Evolutionary conservation across 2,888 invertebrate species (phyloP).

Genomic region (Cheilosia vulpina): DNA sequence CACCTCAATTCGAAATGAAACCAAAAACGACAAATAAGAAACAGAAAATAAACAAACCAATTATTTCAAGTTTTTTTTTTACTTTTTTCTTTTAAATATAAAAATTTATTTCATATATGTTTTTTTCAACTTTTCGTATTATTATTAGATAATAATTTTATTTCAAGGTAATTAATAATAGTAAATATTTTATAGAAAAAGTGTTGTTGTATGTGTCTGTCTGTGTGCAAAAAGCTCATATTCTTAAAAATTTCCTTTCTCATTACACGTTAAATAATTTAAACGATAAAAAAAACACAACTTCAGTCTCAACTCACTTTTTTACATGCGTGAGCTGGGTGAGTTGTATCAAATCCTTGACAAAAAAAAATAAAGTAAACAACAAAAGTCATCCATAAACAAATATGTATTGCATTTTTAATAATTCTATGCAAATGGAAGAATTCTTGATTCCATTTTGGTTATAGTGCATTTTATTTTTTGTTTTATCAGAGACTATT

Average conservation of each 20-base stretch:
- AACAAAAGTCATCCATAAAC: constrained; percentile 15
- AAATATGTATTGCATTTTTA: constrained; percentile 44
- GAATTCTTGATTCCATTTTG: constrained; percentile 41
- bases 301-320: constrained; percentile 62
- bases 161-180: constrained; percentile 64
- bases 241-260: constrained; percentile 1
- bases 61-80: constrained; percentile 53
- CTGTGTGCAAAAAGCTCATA: constrained; percentile 59
- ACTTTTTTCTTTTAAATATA: constrained; percentile 63
- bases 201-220: constrained; percentile 22
- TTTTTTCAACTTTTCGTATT: constrained; percentile 52
- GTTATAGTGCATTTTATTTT: background rate
- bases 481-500: background rate
- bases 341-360: constrained; percentile 45
- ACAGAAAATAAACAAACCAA: constrained; percentile 45
- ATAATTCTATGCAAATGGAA: constrained; percentile 29
- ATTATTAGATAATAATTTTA: constrained; percentile 69
- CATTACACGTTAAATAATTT: background rate
- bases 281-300: constrained; percentile 44
- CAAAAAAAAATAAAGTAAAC: background rate
- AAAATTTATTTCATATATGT: constrained; percentile 65
- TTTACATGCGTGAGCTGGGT: constrained; percentile 43
- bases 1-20: constrained; percentile 4
- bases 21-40: constrained; percentile 27
- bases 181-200: constrained; percentile 57